Percentiles rank a stretch among this genome's conserved stretches.
These are phyloP conservation scores for Oplegnathus fasciatus DNA, from an alignment of 2,113 vertebrate species.

Conservation along the genomic window DNA sequence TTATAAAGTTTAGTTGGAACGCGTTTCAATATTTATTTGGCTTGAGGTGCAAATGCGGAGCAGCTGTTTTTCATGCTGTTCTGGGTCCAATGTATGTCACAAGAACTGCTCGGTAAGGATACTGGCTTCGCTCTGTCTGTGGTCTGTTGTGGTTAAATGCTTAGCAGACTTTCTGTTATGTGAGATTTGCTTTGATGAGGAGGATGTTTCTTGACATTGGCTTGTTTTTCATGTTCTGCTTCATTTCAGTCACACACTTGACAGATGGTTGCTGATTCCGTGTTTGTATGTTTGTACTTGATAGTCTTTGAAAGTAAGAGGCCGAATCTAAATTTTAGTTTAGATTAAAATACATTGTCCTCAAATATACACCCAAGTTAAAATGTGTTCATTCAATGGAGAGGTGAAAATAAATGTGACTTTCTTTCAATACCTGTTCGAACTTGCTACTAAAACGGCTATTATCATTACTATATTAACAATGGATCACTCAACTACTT, in stretches of 20 bases:
- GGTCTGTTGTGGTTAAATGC: constrained; percentile 18
- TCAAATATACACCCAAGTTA: neutral
- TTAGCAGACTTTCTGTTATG: constrained; percentile 21
- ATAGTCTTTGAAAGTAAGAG: neutral
- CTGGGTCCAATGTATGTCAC: constrained; percentile 53
- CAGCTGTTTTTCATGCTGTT: constrained; percentile 77
- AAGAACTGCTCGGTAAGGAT: neutral
- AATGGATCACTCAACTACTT: neutral
- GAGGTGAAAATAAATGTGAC: neutral
- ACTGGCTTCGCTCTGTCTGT: constrained; percentile 18
- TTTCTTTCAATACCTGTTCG: neutral
- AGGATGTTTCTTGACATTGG: constrained; percentile 8
- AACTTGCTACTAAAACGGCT: neutral
- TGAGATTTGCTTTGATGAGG: constrained; percentile 34
- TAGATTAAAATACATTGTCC: too few species aligned
- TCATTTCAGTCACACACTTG: constrained; percentile 33
- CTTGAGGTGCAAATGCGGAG: constrained; percentile 60
- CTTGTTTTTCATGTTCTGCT: constrained; percentile 20
- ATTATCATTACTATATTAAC: neutral
- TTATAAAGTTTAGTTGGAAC: constrained; percentile 52
- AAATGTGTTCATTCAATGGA: neutral
- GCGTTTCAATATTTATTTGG: constrained; percentile 66
- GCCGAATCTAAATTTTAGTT: neutral
- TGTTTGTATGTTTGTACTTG: neutral
- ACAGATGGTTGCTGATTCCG: neutral